phyloP scores from a whole-genome alignment of 2,888 invertebrate species.

The Lasioglossum leucozonium region DNA sequence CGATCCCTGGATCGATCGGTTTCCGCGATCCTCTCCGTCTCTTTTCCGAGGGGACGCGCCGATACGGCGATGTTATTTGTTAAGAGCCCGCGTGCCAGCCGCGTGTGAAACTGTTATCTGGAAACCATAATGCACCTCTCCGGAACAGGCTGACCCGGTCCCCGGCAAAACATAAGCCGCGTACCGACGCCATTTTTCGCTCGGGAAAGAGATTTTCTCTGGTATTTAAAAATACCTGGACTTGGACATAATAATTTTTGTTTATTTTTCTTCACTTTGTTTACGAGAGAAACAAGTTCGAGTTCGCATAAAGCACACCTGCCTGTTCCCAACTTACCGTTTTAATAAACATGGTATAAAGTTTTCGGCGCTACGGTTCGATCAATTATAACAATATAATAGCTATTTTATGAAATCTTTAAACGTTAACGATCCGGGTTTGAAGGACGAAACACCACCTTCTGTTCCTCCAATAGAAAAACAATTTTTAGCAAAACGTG shows the following conservation, averaged over 20 bases:
- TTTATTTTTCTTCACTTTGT: background rate
- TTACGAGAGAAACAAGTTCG: background rate
- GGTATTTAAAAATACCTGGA: background rate
- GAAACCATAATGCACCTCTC: slow-evolving; percentile 72
- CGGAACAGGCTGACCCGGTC: slow-evolving; percentile 11
- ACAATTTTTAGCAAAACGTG: too few species aligned
- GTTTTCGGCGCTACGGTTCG: too few species aligned
- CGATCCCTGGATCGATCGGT: slow-evolving; percentile 37
- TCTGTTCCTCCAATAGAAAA: too few species aligned
- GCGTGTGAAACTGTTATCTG: slow-evolving; percentile 74
- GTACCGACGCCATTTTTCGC: slow-evolving; percentile 39
- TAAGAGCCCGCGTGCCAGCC: slow-evolving; percentile 67
- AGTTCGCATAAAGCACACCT: background rate
- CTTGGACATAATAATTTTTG: too few species aligned
- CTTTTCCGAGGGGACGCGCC: slow-evolving; percentile 43
- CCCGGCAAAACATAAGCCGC: slow-evolving; percentile 23
- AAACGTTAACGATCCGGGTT: too few species aligned
- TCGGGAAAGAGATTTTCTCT: background rate
- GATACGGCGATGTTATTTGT: slow-evolving; percentile 76
- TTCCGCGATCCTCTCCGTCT: slow-evolving; percentile 22
- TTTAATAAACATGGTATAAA: too few species aligned
- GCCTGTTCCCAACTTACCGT: background rate
- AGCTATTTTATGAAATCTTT: too few species aligned
- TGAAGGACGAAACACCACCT: too few species aligned
- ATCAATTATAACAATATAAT: too few species aligned